Percentiles rank a stretch among this genome's conserved stretches.
phyloP scores from a whole-genome alignment of 2,888 invertebrate genomes.

The Nymphalis polychloros region DNA sequence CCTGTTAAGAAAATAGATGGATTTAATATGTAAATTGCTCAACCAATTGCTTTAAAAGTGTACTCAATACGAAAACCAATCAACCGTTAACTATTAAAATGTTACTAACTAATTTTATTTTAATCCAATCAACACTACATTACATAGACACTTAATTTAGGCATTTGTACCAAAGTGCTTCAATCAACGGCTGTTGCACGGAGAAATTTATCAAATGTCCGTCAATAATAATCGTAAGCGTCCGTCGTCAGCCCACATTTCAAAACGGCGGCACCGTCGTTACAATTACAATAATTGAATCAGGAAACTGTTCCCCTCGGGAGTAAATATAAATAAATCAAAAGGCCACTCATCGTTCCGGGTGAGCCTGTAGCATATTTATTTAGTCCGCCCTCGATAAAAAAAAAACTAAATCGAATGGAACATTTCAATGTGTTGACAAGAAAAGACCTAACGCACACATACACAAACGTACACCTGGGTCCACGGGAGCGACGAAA shows the following conservation, averaged over 20 bases:
- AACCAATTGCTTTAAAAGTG: not conserved
- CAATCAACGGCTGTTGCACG: conserved; percentile 31
- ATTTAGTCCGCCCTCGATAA: conserved; percentile 57
- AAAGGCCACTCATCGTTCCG: conserved; percentile 52
- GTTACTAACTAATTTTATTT: conserved; percentile 1
- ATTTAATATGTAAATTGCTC: conserved; percentile 1
- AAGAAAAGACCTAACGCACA: conserved; percentile 32
- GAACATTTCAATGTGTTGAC: conserved; percentile 39
- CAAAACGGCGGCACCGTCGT: conserved; percentile 42
- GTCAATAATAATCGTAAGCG: conserved; percentile 42
- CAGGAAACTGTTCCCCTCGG: conserved; percentile 64
- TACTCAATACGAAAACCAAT: not conserved
- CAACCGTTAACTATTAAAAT: not conserved
- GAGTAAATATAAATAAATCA: conserved; percentile 66
- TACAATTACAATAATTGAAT: conserved; percentile 73
- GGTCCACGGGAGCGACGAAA: conserved; percentile 48
- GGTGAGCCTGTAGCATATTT: conserved; percentile 55
- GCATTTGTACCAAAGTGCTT: conserved; percentile 31
- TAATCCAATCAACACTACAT: conserved; percentile 6
- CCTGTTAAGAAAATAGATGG: not conserved
- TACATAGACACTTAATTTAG: conserved; percentile 17
- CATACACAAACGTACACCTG: conserved; percentile 46
- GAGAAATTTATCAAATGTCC: conserved; percentile 37
- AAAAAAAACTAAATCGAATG: conserved; percentile 44
- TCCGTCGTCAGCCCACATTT: conserved; percentile 43